Conservation (phyloP, 2,113 vertebrate species). For the Mormoops blainvillei region DNA sequence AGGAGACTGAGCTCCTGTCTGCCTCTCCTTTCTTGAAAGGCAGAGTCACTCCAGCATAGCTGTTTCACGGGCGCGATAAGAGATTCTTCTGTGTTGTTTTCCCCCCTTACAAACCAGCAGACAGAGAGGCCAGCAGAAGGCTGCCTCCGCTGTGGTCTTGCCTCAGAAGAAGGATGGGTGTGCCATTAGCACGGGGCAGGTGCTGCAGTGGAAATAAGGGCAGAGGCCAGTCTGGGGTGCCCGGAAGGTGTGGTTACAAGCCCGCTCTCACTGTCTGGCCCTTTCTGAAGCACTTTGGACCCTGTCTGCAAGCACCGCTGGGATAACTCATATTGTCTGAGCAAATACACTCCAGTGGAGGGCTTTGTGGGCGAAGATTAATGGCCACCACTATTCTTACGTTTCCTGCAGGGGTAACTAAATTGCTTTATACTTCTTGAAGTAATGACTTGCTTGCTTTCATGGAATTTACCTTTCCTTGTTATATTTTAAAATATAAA, state of each 20-base stretch:
- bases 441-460: slow-evolving; percentile 10
- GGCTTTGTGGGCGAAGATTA: slow-evolving; percentile 18
- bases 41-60: background rate
- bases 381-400: slow-evolving; percentile 17
- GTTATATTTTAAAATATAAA: background rate
- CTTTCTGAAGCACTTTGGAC: background rate
- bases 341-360: slow-evolving; percentile 45
- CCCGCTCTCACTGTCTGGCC: background rate
- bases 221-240: background rate
- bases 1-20: background rate
- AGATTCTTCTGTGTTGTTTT: background rate
- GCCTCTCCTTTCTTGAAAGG: background rate
- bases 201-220: slow-evolving; percentile 1
- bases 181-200: background rate
- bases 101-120: background rate
- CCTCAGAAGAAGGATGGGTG: background rate
- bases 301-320: background rate
- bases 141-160: accelerated
- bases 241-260: background rate
- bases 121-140: background rate
- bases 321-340: slow-evolving; percentile 24
- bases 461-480: background rate
- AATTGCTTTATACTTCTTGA: background rate
- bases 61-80: background rate
- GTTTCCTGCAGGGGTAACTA: background rate